Percentiles rank a stretch among this genome's conserved stretches.
Conservation (phyloP, 2,797 vertebrate species). For the Stomatorhinus walkeri region DNA sequence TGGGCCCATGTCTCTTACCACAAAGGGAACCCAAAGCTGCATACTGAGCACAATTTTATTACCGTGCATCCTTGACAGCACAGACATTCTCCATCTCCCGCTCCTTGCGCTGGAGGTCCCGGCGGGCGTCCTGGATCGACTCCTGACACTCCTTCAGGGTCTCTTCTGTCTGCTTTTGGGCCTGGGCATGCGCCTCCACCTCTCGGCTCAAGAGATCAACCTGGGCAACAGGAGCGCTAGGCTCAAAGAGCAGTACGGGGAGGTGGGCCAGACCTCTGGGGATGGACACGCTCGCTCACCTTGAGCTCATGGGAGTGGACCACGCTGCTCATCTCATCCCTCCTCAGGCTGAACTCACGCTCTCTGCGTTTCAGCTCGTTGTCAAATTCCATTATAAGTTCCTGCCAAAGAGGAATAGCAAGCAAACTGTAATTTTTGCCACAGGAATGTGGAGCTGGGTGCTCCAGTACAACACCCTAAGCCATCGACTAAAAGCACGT, state of each 20-base stretch:
- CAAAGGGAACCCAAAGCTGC: not conserved
- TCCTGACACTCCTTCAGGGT: constrained; percentile 49
- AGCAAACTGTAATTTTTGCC: not conserved
- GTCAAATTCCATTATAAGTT: constrained; percentile 60
- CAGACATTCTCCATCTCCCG: constrained; percentile 51
- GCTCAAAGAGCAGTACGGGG: not conserved
- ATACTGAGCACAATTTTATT: not conserved
- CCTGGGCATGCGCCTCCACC: constrained; percentile 46
- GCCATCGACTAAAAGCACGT: not conserved
- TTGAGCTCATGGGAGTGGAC: constrained; percentile 61
- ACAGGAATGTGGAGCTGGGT: not conserved
- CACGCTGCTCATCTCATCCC: constrained; percentile 52
- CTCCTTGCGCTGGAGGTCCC: constrained; percentile 46
- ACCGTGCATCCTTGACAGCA: constrained; percentile 62
- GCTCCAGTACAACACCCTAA: not conserved
- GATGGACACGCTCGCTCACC: constrained; percentile 41
- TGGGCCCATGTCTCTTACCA: not conserved
- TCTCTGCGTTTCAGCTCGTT: constrained; percentile 53
- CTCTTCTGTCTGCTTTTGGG: constrained; percentile 43
- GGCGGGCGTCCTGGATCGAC: constrained; percentile 44
- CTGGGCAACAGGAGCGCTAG: constrained; percentile 43
- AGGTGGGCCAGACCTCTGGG: not conserved
- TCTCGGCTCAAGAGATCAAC: constrained; percentile 63
- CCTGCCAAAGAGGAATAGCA: constrained; percentile 44
- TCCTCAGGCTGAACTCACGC: constrained; percentile 56